Evolutionary conservation across 1,140 invertebrate species (phyloP).

Genomic region (Amyelois transitella): DNA sequence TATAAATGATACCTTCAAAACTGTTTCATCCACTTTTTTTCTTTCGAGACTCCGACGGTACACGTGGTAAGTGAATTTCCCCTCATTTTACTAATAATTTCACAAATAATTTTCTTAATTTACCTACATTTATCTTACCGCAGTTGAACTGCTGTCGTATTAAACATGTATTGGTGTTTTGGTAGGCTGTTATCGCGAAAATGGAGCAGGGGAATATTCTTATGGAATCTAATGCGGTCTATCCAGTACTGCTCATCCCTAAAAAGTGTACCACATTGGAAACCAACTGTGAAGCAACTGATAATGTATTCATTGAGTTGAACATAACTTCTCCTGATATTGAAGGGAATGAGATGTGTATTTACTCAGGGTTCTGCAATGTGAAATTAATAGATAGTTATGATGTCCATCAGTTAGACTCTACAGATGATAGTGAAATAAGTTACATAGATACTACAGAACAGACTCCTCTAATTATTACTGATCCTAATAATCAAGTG

Average conservation of each 20-base stretch:
- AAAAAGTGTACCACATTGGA: slow-evolving; percentile 45
- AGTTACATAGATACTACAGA: slow-evolving; percentile 16
- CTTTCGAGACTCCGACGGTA: slow-evolving; percentile 24
- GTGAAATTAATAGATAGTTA: slow-evolving; percentile 48
- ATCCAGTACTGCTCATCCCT: slow-evolving; percentile 48
- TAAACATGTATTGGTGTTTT: slow-evolving; percentile 24
- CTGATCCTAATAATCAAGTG: slow-evolving; percentile 25
- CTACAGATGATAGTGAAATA: slow-evolving; percentile 8
- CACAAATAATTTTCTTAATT: slow-evolving; percentile 31
- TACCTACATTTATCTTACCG: slow-evolving; percentile 32
- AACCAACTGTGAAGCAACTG: slow-evolving; percentile 36
- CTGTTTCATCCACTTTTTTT: slow-evolving; percentile 18
- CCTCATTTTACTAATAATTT: slow-evolving; percentile 25
- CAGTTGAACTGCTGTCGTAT: slow-evolving; percentile 8
- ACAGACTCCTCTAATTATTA: slow-evolving; percentile 17
- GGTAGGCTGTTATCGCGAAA: slow-evolving; percentile 20
- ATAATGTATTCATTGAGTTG: slow-evolving; percentile 48
- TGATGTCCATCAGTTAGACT: slow-evolving; percentile 23
- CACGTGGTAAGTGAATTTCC: slow-evolving; percentile 46
- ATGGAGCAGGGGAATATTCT: slow-evolving; percentile 29
- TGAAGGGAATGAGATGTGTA: slow-evolving; percentile 40
- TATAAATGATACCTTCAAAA: slow-evolving; percentile 14
- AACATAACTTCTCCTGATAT: slow-evolving; percentile 47
- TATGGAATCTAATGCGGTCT: slow-evolving; percentile 21
- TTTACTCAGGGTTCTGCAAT: slow-evolving; percentile 54